Evolutionary conservation across 2,888 invertebrate genomes (phyloP), one percentile per base, ranked within the genome.

Genomic region (Liposcelis brunnea): DNA sequence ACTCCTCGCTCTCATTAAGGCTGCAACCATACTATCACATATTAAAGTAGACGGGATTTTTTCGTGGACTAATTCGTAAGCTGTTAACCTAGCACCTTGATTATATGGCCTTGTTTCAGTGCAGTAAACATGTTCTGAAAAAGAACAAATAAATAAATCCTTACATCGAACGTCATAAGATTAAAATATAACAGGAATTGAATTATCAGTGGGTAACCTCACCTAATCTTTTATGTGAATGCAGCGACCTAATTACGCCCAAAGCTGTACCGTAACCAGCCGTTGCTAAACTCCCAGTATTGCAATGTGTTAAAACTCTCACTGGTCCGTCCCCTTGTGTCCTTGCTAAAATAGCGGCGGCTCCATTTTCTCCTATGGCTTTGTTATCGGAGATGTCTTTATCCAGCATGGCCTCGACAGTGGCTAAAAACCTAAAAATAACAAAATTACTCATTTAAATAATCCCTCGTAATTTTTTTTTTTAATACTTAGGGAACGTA

Each of bases 21-120:
- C 82, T 3, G 91, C 86, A 2, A 87, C 95, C 82, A 93, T 93
- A 60, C 84, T 86, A 62, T 98, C 98, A 56, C 93, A 86, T 50
- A 98, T 80, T 44, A 98, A 68, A 0, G 90, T 93, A 19, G 86
- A 77, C 2, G 94, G 93, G 54, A 95, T 85, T 60, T 82, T 80
- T 56, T 91, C 91, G 55, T 87, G 81, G 2, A 90, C 82, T 53
- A 97, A 64, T 68, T 98, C 98, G 56, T 85, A 95, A 0, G 97
- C 94, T 0, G 97, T 98, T 36, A 98, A 69, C 49, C 98, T 73
- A 1, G 94, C 83, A 2, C 94, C 94, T 65, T 98, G 98, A 63
- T 94, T 94, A 64, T 97, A 98, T 0, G 98, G 98, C 51, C 98
- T 74, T 0, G 98, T 99, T 67, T 98, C 98, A 2, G 95, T 93